Evolutionary conservation across 2,888 invertebrate genomes (phyloP).

Genomic region (Ditula angustiorana): DNA sequence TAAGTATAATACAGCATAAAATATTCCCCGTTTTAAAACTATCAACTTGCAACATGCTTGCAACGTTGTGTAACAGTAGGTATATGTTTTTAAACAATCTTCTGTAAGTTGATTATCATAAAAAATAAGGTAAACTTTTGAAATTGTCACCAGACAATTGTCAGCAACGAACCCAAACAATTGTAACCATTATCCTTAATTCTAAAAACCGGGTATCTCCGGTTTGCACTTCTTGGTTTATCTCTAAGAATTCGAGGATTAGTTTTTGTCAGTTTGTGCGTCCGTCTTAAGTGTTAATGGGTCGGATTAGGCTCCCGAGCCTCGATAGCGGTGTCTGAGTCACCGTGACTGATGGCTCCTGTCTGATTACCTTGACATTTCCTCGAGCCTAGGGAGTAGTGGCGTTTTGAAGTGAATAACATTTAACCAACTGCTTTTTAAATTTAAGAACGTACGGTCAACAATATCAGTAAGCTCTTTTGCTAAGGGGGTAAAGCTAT

Average conservation of each 20-base stretch:
- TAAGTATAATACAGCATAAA: not conserved
- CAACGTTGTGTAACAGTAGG: too few species aligned
- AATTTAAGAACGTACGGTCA: too few species aligned
- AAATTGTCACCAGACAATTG: constrained; percentile 15
- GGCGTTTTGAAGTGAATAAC: not conserved
- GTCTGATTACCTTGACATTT: constrained; percentile 65
- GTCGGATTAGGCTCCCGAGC: constrained; percentile 67
- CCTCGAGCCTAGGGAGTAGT: constrained; percentile 28
- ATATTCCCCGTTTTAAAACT: not conserved
- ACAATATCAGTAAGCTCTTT: too few species aligned
- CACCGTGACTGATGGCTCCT: constrained; percentile 73
- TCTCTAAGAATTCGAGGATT: constrained; percentile 74
- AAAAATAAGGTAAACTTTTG: not conserved
- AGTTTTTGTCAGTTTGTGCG: constrained; percentile 77
- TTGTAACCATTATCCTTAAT: constrained; percentile 21
- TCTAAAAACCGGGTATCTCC: constrained; percentile 44
- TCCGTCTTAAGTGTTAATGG: constrained; percentile 82
- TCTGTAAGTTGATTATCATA: constrained; percentile 4
- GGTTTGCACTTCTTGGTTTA: constrained; percentile 62
- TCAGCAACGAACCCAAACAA: constrained; percentile 11
- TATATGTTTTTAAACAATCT: too few species aligned
- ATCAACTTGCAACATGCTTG: too few species aligned
- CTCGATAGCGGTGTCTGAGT: constrained; percentile 71
- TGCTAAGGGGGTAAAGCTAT: too few species aligned
- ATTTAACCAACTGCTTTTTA: not conserved